A percentile compares a stretch with the other conserved stretches of the same genome.
phyloP scores from a whole-genome alignment of 2,797 vertebrate species.

The Diplodus puntazzo region DNA sequence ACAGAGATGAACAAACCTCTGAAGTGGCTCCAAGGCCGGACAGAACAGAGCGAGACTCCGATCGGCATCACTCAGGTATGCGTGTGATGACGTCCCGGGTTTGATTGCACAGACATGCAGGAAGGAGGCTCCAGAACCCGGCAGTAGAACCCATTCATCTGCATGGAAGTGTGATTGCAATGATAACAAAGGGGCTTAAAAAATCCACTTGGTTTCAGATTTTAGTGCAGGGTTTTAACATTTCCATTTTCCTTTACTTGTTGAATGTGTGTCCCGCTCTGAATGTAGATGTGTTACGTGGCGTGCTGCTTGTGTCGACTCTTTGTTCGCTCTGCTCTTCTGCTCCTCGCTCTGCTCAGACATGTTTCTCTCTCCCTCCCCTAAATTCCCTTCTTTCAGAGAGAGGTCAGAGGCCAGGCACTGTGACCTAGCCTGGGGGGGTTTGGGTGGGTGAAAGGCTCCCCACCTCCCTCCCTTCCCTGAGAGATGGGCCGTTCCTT shows the following conservation, averaged over 20 bases:
- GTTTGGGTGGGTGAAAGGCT: conserved; percentile 61
- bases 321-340: conserved; percentile 61
- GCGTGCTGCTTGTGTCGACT: conserved; percentile 51
- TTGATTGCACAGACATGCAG: conserved; percentile 25
- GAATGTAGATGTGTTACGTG: conserved; percentile 46
- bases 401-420: conserved; percentile 80
- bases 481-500: conserved; percentile 64
- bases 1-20: conserved; percentile 77
- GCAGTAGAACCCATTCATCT: not conserved
- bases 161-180: not conserved
- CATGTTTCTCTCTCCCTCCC: conserved; percentile 76
- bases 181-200: not conserved
- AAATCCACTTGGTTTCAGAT: not conserved
- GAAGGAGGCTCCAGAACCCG: not conserved
- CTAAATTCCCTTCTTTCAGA: conserved; percentile 85
- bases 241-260: not conserved
- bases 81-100: conserved; percentile 8
- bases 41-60: conserved; percentile 39
- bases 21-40: conserved; percentile 66
- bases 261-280: not conserved
- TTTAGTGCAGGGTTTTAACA: not conserved
- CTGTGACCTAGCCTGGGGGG: conserved; percentile 78
- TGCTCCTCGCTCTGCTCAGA: conserved; percentile 73
- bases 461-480: conserved; percentile 29
- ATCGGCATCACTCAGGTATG: conserved; percentile 52